Percentiles rank a stretch among this genome's conserved stretches.
phyloP scores from a whole-genome alignment of 1,140 invertebrate genomes.

The Diploscapter pachys region DNA sequence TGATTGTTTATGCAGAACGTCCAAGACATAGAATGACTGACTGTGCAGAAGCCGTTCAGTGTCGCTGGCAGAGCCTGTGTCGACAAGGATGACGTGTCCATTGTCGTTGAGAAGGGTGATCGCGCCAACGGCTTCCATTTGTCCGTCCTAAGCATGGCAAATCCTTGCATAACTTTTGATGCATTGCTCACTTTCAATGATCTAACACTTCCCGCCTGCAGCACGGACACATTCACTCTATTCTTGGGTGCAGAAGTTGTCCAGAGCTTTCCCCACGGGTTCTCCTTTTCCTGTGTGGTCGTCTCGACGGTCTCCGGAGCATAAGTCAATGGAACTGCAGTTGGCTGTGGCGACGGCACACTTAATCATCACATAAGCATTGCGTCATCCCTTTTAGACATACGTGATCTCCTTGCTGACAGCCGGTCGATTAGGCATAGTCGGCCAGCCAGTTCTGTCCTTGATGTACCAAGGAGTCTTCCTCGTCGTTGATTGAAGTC shows the following conservation, averaged over 20 bases:
- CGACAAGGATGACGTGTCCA: conserved; percentile 45
- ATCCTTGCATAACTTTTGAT: not conserved
- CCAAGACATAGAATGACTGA: conserved; percentile 13
- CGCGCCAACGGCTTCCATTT: conserved; percentile 44
- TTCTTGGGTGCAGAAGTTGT: conserved; percentile 38
- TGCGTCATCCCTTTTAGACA: too few relatives aligned
- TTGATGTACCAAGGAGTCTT: conserved; percentile 48
- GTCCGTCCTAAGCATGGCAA: conserved; percentile 38
- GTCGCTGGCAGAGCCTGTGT: conserved; percentile 46
- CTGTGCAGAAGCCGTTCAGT: conserved; percentile 46
- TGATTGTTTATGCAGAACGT: too few relatives aligned
- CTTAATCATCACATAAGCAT: too few relatives aligned
- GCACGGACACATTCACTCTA: conserved; percentile 47
- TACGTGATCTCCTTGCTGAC: too few relatives aligned
- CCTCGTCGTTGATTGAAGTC: conserved; percentile 25
- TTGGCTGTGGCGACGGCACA: conserved; percentile 11
- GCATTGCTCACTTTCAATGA: conserved; percentile 34
- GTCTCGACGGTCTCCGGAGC: conserved; percentile 14
- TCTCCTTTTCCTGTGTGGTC: conserved; percentile 31
- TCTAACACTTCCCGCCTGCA: conserved; percentile 46
- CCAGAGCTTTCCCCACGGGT: conserved; percentile 46
- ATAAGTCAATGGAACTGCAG: conserved; percentile 14
- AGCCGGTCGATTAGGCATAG: conserved; percentile 27
- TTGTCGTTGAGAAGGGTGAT: conserved; percentile 51
- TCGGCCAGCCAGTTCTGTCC: conserved; percentile 32